These are phyloP conservation scores for Coluber constrictor DNA, from an alignment of 2,797 vertebrate genomes.

Conservation along the genomic window DNA sequence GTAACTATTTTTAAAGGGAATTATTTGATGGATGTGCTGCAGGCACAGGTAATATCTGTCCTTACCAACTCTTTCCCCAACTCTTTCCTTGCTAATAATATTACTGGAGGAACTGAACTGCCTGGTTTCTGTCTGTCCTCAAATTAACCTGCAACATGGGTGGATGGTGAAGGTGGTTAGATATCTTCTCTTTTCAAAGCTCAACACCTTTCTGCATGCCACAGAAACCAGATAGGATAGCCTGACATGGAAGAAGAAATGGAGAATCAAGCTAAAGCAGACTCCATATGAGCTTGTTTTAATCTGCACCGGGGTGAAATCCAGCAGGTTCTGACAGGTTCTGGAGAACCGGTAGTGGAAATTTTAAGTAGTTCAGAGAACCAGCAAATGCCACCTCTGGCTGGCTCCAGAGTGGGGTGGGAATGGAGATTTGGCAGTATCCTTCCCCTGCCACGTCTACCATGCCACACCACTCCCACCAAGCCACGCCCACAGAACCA, in stretches of 20 bases:
- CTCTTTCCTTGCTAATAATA: conserved; percentile 46
- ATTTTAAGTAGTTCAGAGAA: too few species aligned
- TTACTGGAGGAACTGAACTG: conserved; percentile 35
- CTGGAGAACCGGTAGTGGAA: too few species aligned
- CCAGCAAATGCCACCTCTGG: too few species aligned
- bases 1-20: conserved; percentile 16
- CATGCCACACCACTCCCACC: too few species aligned
- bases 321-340: too few species aligned
- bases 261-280: neutral
- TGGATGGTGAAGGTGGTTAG: conserved; percentile 34
- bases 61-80: conserved; percentile 31
- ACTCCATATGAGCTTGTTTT: neutral
- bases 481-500: too few species aligned
- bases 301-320: neutral
- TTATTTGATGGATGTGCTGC: conserved; percentile 33
- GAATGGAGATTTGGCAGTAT: too few species aligned
- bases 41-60: conserved; percentile 31
- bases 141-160: conserved; percentile 18
- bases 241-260: neutral
- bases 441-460: too few species aligned
- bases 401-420: too few species aligned
- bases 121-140: conserved; percentile 46
- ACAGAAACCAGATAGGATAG: neutral
- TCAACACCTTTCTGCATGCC: conserved; percentile 37
- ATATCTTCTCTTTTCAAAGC: conserved; percentile 57